Evolutionary conservation across 53 echinoderm and acorn worm species (phyloP).

Genomic region (Echinarachnius parma): DNA sequence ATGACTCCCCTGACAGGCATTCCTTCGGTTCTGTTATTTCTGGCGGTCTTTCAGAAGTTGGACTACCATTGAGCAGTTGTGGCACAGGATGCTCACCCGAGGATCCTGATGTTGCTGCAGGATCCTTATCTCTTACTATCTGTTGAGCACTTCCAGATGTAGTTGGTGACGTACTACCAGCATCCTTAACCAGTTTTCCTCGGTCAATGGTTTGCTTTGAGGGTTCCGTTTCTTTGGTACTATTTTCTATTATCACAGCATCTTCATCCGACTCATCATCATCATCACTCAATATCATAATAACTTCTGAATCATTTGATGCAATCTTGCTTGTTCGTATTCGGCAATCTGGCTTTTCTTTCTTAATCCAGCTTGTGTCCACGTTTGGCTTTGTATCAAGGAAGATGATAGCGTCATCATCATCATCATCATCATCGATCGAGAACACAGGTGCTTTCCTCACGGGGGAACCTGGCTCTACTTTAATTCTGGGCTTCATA

Average conservation of each 20-base stretch:
- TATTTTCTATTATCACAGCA: background rate
- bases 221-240: too few species aligned
- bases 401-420: constrained; percentile 6
- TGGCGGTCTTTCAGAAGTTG: too few species aligned
- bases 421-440: constrained; percentile 9
- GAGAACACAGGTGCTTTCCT: background rate
- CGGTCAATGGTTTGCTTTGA: too few species aligned
- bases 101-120: background rate
- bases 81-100: background rate
- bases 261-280: background rate
- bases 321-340: background rate
- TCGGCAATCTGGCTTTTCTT: background rate
- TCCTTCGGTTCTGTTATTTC: too few species aligned
- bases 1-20: too few species aligned
- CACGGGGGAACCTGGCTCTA: constrained; percentile 8
- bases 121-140: too few species aligned
- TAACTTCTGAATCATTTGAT: background rate
- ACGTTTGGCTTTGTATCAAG: background rate
- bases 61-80: too few species aligned
- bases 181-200: too few species aligned
- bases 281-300: constrained; percentile 1
- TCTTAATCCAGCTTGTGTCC: too few species aligned
- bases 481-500: background rate
- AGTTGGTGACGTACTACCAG: too few species aligned
- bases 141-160: too few species aligned